Evolutionary conservation across 1,140 invertebrate species (phyloP), one percentile per base, ranked within the genome.

Genomic region (Littorina saxatilis): DNA sequence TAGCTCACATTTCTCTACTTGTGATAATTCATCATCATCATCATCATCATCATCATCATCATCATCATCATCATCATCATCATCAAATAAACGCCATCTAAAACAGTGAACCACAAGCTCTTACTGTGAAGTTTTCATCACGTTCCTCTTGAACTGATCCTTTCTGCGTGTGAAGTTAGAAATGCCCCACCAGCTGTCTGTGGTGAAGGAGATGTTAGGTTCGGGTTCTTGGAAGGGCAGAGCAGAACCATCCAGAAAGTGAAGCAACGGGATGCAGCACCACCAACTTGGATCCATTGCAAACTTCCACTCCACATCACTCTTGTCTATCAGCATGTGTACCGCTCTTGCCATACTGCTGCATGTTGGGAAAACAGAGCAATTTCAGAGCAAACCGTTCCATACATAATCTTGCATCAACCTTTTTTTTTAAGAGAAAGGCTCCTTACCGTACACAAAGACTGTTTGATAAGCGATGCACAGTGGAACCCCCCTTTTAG

Each of bases 221-320:
- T 74, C 40, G 20, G n/a, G 47, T 13, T 35, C 32, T 39, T n/a
- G 47, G 72, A 74, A 74, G 27, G 72, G 39, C 2, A 0, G 0
- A 0, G 72, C 43, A 40, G 39, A 29, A 15, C 43, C 72, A 2
- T 50, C 27, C 72, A 74, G 39, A 39, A 74, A 74, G 43, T 74
- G 72, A 20, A 74, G 40, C 72, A 74, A 27, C 17, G 72, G 72
- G 15, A 74, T 23, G 27, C 72, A 74, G 39, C 72, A 74, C 37
- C 32, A 40, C 72, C 72, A 74, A 5, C 20, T 27, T 5, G 72
- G 72, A 40, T 74, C 72, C n/a, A n/a, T n/a, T n/a, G n/a, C n/a
- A 50, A 40, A 35, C 0, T 1, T 74, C 13, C 0, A 13, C 32
- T 11, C 7, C 5, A 17, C 43, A 4, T 15, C 40, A 39, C 72